Evolutionary conservation across 2,797 vertebrate genomes (phyloP).

Genomic region (Acanthis flammea): DNA sequence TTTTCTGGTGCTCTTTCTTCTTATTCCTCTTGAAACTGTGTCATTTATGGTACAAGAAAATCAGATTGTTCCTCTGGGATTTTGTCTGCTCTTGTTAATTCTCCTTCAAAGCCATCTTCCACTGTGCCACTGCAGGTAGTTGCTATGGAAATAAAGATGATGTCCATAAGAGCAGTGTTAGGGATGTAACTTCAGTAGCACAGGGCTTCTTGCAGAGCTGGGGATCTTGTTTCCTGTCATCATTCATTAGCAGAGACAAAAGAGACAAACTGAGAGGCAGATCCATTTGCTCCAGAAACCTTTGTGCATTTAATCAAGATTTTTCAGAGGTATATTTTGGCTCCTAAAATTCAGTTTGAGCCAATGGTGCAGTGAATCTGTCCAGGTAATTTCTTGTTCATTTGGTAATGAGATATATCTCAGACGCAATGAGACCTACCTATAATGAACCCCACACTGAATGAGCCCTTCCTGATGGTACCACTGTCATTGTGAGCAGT

Average conservation of each 20-base stretch:
- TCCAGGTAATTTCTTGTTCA: neutral
- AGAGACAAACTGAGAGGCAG: neutral
- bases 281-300: neutral
- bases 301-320: neutral
- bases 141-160: neutral
- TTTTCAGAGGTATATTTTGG: neutral
- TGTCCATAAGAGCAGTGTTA: neutral
- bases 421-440: neutral
- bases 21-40: neutral
- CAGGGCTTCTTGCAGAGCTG: neutral
- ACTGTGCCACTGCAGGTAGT: neutral
- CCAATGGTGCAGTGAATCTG: neutral
- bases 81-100: neutral
- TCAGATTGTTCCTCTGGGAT: neutral
- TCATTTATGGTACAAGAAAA: neutral
- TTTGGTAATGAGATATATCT: neutral
- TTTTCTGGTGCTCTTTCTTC: neutral
- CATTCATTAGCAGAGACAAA: neutral
- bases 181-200: neutral
- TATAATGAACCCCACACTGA: neutral
- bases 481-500: neutral
- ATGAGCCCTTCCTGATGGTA: neutral
- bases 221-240: neutral
- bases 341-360: neutral
- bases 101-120: neutral